Base-by-base conservation (phyloP, 1,140 invertebrate genomes). In the Drosophila burlai region DNA sequence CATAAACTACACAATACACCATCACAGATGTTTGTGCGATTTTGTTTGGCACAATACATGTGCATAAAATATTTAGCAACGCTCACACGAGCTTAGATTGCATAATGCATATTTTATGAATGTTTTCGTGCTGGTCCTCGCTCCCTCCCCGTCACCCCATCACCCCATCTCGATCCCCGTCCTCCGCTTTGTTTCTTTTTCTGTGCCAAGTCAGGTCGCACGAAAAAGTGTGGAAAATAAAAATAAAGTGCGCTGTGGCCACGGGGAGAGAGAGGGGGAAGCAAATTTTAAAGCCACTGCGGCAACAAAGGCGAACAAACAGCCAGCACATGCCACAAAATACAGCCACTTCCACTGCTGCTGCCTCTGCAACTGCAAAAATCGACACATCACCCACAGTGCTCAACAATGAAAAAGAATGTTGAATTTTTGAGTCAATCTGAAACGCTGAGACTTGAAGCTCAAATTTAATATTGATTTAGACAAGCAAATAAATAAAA, bases 41-140 rank as follows among this genome's bases (percentile, higher is more conserved):
- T 69, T 42, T 76, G 69, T 75, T 76, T 71, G 62, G 59, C 59
- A 89, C 83, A 89, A 87, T 84, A 89, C 77, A 90, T 81, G 79
- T 76, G 68, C 73, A 87, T 87, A 74, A 92, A 92, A 91, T 91
- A 92, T 92, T 92, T 85, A 91, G 76, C 81, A 90, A 76, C 77
- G 84, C 91, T 92, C 91, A 92, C 91, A 92, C 91, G 91, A 91
- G 91, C 87, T 92, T 92, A 92, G 91, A 92, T 92, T 92, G 87
- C 87, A 89, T 89, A 89, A 92, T 92, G 80, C 91, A 92, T 92
- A 90, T 92, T 92, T 92, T 73, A 92, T 92, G 80, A 90, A 81
- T 90, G 86, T 90, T 90, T 79, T 82, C 76, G 67, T 75, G 69
- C 40, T 67, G 52, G 52, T 38, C 52, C 52, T 55, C 2, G 54